Evolutionary conservation across 2,888 invertebrate genomes (phyloP), one percentile per base, ranked within the genome.

Genomic region (Tetranychus piercei): DNA sequence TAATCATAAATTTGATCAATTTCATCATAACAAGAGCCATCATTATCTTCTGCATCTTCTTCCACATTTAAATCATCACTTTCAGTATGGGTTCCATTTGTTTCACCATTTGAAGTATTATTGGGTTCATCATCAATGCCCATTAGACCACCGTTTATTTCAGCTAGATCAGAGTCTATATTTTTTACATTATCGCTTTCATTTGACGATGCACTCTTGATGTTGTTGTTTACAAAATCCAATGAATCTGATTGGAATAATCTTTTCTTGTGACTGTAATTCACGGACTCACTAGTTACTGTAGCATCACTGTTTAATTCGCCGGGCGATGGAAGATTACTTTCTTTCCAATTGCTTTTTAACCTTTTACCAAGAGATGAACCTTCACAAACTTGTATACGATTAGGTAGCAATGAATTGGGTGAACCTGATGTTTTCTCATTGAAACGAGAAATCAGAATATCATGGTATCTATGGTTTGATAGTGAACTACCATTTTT

Each of bases 1-100:
- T 94, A 95, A 82, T 94, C 93, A 82, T 95, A 95, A 78, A 95
- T 92, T 83, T 94, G 92, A 85, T 95, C 94, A 79, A 95, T 93
- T 83, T 95, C 94, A 80, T 94, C 92, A 83, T 94, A 93, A 71
- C 64, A 76, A 23, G 69, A 69, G 15, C 55, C 69, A 69, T 20
- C 20, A 22, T 22, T 8, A 69, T 69, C 69, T 23, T 69, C 69
- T 11, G 18, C 23, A 20, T 69, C 67, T 18, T 67, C n/a, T 3
- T 67, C 67, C 1, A 11, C 34, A 69, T 69, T 69, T 23, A 23
- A 11, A 5, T 69, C 20, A 7, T 22, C 34, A 69, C 34, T 22
- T 5, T 69, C 6, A 69, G 3, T 20, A 0, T 69, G 69, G 20
- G 18, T 65, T 65, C 20, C 69, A 20, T 18, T 69, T 69, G 20